These are phyloP conservation scores for Aleadryas rufinucha DNA, from an alignment of 2,113 vertebrate genomes.

Conservation along the genomic window DNA sequence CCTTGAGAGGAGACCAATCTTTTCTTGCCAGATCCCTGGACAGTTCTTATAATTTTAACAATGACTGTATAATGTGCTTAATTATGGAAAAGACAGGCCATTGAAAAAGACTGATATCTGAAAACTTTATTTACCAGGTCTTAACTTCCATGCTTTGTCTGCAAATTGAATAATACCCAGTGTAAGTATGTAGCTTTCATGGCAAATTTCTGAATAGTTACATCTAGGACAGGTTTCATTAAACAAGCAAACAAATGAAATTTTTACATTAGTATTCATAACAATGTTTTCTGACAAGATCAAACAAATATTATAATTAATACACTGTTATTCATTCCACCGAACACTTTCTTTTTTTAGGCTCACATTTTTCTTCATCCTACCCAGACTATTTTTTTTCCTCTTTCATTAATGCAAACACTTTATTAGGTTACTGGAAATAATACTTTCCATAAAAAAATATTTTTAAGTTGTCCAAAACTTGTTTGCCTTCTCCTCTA, in stretches of 20 bases:
- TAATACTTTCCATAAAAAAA: not conserved
- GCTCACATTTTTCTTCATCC: conserved; percentile 9
- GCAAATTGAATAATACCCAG: not conserved
- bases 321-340: not conserved
- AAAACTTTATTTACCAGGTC: not conserved
- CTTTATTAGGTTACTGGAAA: not conserved
- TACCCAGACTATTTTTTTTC: not conserved
- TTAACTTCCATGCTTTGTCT: not conserved
- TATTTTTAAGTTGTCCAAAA: not conserved
- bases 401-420: not conserved
- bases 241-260: not conserved
- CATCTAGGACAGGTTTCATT: not conserved
- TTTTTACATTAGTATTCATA: not conserved
- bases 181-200: not conserved
- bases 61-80: not conserved
- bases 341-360: not conserved
- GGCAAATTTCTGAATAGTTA: not conserved
- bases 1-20: conserved; percentile 19
- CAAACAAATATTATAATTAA: not conserved
- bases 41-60: not conserved
- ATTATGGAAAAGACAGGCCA: not conserved
- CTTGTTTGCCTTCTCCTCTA: not conserved
- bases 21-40: not conserved
- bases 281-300: not conserved
- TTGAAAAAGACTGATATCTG: not conserved